These are phyloP conservation scores for Lagopus leucura DNA, from an alignment of 2,113 vertebrate species.

Conservation along the genomic window DNA sequence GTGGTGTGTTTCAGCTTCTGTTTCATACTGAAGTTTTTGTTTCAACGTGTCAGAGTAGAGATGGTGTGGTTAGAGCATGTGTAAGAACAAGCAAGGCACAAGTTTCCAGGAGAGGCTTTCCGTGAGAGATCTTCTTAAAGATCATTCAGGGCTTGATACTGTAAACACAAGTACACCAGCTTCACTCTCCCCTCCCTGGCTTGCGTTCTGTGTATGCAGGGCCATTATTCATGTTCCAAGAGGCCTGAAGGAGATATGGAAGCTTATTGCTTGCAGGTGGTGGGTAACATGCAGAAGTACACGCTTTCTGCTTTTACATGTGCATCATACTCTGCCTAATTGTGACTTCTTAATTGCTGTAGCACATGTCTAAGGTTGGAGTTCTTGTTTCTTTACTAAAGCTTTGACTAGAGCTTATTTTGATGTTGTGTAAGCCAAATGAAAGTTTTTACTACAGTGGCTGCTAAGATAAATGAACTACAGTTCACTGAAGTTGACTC, in stretches of 20 bases:
- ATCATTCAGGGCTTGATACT: background rate
- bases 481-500: background rate
- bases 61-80: background rate
- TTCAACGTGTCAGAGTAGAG: background rate
- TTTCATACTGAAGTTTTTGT: background rate
- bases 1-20: background rate
- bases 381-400: background rate
- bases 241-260: conserved; percentile 5
- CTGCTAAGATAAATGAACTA: background rate
- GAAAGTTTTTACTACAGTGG: background rate
- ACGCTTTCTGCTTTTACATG: background rate
- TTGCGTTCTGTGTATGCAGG: background rate
- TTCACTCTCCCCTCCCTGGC: conserved; percentile 11
- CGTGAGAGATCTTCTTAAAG: background rate
- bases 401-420: background rate
- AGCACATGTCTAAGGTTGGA: background rate
- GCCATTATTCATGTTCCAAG: background rate
- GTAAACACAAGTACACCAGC: background rate
- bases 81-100: background rate
- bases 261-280: conserved; percentile 25
- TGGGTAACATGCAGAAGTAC: background rate
- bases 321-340: background rate
- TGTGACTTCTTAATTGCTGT: background rate
- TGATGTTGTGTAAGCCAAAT: background rate
- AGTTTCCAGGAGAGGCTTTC: background rate